Base-by-base conservation (phyloP, 2,113 vertebrate species). In the Syngnathus typhle region DNA sequence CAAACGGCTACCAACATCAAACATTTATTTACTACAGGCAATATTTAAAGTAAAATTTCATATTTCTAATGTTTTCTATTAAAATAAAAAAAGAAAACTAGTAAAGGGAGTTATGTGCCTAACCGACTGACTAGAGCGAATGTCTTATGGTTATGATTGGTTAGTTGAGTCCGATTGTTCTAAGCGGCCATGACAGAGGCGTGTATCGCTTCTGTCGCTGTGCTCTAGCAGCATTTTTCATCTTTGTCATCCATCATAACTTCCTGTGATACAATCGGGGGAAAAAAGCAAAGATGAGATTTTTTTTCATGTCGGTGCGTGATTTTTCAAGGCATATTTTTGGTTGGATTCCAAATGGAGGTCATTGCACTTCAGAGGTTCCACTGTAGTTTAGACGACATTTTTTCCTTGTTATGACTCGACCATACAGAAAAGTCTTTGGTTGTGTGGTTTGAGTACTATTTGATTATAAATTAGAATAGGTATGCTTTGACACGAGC, bases 401-500 rank as follows among this genome's bases (percentile, higher is more conserved):
- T 18, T 64, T 46, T 46, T 64, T 38, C 19, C n/a, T 52, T 65
- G 59, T 39, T 23, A 37, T 44, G 32, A 36, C 11, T 54, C 46
- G 52, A 32, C 46, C n/a, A 43, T 2, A 15, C 36, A 36, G 49
- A 64, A 64, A 39, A 56, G 21, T n/a, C 49, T 52, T 52, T 52
- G 19, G 19, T 52, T 39, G 18, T 18, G 27, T 59, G 56, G 32
- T 19, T 56, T 19, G 16, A 70, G 64, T 41, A 18, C 44, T 64
- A 23, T 39, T n/a, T 65, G 36, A 37, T 43, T 39, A 23, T 36
- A 60, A 65, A 65, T 43, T 52, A 60, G 55, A 11, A 12, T 6
- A n/a, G n/a, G 36, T 51, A 59, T 67, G 64, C 64, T 58, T 58
- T 56, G 36, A 67, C 43, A 13, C 19, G n/a, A 21, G 36, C n/a